Percentiles rank a stretch among this genome's conserved stretches.
Conservation (phyloP, 2,113 vertebrate genomes). For the Odocoileus virginianus region DNA sequence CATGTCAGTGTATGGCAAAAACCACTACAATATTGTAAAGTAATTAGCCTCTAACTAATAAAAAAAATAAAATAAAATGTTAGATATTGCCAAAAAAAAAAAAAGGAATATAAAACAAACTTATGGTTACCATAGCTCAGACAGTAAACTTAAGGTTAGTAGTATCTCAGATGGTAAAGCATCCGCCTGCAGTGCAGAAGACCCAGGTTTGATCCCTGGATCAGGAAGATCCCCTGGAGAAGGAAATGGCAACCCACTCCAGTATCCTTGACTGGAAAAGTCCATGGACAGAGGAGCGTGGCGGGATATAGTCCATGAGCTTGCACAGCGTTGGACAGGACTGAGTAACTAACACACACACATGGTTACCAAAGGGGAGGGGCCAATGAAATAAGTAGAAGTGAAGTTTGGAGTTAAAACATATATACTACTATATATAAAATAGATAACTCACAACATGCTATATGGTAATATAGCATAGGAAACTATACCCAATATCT, state of each 20-base stretch:
- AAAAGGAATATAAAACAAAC: not conserved
- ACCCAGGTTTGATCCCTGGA: not conserved
- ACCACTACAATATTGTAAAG: no score
- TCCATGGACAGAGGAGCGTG: not conserved
- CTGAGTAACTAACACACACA: not conserved
- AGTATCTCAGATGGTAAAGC: not conserved
- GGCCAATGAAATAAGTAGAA: not conserved
- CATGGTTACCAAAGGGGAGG: not conserved
- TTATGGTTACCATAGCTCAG: not conserved
- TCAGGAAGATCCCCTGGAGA: not conserved
- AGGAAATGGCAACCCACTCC: not conserved
- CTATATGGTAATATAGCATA: not conserved
- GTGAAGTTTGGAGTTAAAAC: not conserved
- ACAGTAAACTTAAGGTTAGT: not conserved
- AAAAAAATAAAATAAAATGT: no score
- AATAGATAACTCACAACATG: not conserved
- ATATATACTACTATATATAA: not conserved
- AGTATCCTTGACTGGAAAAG: not conserved
- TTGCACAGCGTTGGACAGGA: not conserved
- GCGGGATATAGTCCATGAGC: not conserved
- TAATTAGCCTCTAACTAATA: no score
- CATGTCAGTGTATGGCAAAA: no score
- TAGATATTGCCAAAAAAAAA: no score
- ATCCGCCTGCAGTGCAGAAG: not conserved
- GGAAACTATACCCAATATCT: not conserved